Percentiles rank a stretch among this genome's conserved stretches.
Evolutionary conservation across 2,113 vertebrate species (phyloP).

Genomic region (Anarrhichthys ocellatus): DNA sequence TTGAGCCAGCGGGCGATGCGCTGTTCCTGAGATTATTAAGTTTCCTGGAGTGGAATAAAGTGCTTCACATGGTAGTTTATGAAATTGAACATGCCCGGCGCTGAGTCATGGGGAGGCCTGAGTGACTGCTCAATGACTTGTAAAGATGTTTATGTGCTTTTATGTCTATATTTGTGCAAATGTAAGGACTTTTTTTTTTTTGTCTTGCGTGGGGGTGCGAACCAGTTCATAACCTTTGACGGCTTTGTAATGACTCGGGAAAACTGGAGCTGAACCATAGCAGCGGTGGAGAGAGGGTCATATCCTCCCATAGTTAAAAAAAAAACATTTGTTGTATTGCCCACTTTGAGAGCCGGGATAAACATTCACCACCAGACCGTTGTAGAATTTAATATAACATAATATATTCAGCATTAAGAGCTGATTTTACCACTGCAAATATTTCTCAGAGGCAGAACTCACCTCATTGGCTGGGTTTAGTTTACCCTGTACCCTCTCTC

Average conservation of each 20-base stretch:
- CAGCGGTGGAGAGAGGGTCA: constrained; percentile 30
- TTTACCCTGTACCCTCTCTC: not conserved
- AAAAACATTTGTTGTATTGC: constrained; percentile 37
- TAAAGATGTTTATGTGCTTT: constrained; percentile 1
- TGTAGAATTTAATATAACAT: constrained; percentile 38
- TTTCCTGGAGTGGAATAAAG: constrained; percentile 23
- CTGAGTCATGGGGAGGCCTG: constrained; percentile 30
- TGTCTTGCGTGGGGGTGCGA: not conserved
- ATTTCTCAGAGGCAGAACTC: not conserved
- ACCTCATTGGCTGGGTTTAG: not conserved
- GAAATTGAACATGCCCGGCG: not conserved
- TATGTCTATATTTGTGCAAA: constrained; percentile 12
- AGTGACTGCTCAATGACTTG: constrained; percentile 29
- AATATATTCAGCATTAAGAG: constrained; percentile 8
- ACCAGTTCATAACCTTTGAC: constrained; percentile 44
- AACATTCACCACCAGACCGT: constrained; percentile 33
- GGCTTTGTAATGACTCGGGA: constrained; percentile 53
- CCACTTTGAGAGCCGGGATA: constrained; percentile 23
- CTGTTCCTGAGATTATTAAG: constrained; percentile 6
- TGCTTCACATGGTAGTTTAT: constrained; percentile 23
- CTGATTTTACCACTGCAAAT: constrained; percentile 3
- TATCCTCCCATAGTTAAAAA: constrained; percentile 30
- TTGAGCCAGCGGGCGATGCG: not conserved
- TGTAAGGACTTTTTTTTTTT: not conserved
- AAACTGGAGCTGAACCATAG: constrained; percentile 39